phyloP scores from a whole-genome alignment of 2,888 invertebrate genomes.

The Tribolium freemani region DNA sequence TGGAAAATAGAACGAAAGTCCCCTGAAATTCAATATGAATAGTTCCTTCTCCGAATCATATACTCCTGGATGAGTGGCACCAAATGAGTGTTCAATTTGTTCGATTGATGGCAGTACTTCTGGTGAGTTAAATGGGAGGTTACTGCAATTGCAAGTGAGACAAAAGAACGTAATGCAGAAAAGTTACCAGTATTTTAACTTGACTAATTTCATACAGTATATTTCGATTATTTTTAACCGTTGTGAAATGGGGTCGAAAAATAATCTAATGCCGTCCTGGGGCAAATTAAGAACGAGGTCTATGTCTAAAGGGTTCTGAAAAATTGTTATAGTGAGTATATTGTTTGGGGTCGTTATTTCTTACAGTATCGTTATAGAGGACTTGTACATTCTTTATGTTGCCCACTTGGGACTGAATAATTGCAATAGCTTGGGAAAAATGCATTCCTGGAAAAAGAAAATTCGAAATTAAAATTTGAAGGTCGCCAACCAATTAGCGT shows the following conservation, averaged over 20 bases:
- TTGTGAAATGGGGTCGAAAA: constrained; percentile 96
- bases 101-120: constrained; percentile 97
- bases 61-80: constrained; percentile 98
- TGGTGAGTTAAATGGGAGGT: constrained; percentile 90
- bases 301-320: constrained; percentile 93
- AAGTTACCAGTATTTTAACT: constrained; percentile 92
- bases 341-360: constrained; percentile 54
- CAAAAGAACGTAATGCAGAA: background rate
- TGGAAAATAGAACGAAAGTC: constrained; percentile 97
- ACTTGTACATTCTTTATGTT: constrained; percentile 96
- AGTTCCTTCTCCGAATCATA: constrained; percentile 96
- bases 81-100: constrained; percentile 98
- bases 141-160: constrained; percentile 68
- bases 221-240: constrained; percentile 98
- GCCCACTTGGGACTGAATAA: constrained; percentile 96
- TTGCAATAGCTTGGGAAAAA: constrained; percentile 97
- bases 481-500: constrained; percentile 11
- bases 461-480: constrained; percentile 16
- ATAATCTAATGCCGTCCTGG: constrained; percentile 95
- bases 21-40: constrained; percentile 96
- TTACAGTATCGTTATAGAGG: constrained; percentile 94
- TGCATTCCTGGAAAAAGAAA: constrained; percentile 88
- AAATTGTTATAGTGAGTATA: constrained; percentile 54
- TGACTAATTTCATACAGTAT: constrained; percentile 96
- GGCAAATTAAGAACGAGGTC: constrained; percentile 97